Percentiles rank a stretch among this genome's conserved stretches.
Conservation (phyloP, 1,140 invertebrate species). For the Neodiprion lecontei region DNA sequence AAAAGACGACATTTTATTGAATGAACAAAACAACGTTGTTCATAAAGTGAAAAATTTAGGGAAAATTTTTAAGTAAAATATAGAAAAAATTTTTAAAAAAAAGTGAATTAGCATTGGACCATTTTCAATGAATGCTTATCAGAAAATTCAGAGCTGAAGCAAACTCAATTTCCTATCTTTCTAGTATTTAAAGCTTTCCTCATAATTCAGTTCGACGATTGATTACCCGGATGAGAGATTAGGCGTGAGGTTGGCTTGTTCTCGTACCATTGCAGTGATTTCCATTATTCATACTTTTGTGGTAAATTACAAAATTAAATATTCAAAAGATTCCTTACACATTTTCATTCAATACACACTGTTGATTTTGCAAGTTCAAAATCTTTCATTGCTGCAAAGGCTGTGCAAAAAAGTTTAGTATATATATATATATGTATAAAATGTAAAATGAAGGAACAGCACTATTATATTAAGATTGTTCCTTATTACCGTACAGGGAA, state of each 20-base stretch:
- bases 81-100: neutral
- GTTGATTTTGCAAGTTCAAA: too few species aligned
- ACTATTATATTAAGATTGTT: neutral
- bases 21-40: too few species aligned
- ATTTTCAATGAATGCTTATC: neutral
- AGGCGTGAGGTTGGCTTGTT: neutral
- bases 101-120: neutral
- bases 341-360: too few species aligned
- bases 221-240: neutral
- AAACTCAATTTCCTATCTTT: neutral
- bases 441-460: slow-evolving; percentile 12
- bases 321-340: too few species aligned
- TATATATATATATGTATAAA: neutral
- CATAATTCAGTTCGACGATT: neutral
- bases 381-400: too few species aligned
- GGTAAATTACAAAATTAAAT: too few species aligned
- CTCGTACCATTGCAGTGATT: too few species aligned
- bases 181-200: neutral
- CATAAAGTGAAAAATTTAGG: neutral
- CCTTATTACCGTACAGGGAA: neutral
- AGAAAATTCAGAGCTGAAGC: neutral
- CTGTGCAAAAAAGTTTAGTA: too few species aligned
- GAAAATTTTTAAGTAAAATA: neutral
- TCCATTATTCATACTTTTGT: too few species aligned
- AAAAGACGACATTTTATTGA: too few species aligned